phyloP scores from a whole-genome alignment of 2,888 invertebrate genomes.

The Melinaea menophilus region DNA sequence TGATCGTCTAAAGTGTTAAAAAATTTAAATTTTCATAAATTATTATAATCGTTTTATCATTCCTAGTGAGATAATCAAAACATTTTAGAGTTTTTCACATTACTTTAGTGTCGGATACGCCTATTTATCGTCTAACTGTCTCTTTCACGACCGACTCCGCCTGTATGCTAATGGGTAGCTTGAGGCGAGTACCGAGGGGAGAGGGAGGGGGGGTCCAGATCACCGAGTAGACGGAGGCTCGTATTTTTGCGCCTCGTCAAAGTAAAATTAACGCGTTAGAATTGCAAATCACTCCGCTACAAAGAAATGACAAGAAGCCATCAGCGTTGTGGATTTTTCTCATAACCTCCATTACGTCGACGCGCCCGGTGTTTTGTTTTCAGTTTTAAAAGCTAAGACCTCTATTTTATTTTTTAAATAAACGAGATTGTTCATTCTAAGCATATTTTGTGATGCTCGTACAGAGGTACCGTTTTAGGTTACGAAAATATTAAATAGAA shows the following conservation, averaged over 20 bases:
- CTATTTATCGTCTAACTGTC: constrained; percentile 57
- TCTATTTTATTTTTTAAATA: constrained; percentile 10
- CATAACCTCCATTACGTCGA: constrained; percentile 58
- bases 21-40: background rate
- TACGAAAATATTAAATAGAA: background rate
- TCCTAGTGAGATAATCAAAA: constrained; percentile 6
- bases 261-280: constrained; percentile 75
- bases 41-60: no score
- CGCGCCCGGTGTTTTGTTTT: constrained; percentile 18
- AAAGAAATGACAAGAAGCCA: constrained; percentile 67
- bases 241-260: constrained; percentile 74
- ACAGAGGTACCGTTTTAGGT: background rate
- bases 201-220: constrained; percentile 28
- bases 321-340: constrained; percentile 67
- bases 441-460: background rate
- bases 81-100: constrained; percentile 27
- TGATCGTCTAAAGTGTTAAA: background rate
- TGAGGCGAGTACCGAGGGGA: constrained; percentile 42
- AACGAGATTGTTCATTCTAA: constrained; percentile 1
- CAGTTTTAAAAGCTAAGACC: constrained; percentile 13
- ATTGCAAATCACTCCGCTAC: constrained; percentile 73
- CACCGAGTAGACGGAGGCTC: constrained; percentile 38
- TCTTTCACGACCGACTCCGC: constrained; percentile 62
- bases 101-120: constrained; percentile 39
- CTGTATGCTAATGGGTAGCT: constrained; percentile 71